Evolutionary conservation across 2,113 vertebrate species (phyloP).

Genomic region (Callipepla californica): DNA sequence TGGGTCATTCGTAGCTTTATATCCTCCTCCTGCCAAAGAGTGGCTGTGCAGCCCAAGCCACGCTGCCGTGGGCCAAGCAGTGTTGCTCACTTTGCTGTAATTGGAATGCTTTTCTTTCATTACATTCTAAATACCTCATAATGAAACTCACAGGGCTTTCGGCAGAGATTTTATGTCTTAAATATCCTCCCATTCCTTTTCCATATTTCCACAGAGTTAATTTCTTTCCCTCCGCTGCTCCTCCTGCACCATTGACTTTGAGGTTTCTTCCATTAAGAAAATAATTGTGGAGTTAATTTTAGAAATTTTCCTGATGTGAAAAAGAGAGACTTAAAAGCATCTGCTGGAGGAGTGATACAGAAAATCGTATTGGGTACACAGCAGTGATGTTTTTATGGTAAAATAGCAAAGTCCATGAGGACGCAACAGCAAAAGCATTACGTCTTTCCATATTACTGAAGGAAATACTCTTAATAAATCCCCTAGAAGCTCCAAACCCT

Average conservation of each 20-base stretch:
- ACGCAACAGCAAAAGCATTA: background rate
- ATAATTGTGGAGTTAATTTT: background rate
- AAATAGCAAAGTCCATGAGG: background rate
- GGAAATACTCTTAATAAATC: slow-evolving; percentile 18
- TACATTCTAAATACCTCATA: background rate
- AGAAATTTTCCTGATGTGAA: background rate
- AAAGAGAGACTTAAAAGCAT: background rate
- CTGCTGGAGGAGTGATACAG: background rate
- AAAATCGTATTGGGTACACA: background rate
- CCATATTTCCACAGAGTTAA: background rate
- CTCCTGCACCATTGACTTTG: background rate
- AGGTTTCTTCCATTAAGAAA: background rate
- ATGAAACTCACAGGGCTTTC: background rate
- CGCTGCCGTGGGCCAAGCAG: background rate
- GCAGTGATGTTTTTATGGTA: background rate
- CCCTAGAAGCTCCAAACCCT: background rate
- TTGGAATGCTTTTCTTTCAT: background rate
- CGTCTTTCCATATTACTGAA: background rate
- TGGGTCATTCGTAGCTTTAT: background rate
- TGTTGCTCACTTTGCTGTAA: background rate
- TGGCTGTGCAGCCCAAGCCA: background rate
- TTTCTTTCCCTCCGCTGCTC: background rate
- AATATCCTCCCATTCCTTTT: background rate
- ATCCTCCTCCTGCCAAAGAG: background rate
- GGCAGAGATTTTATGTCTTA: background rate